Base-by-base conservation (phyloP, 2,113 vertebrate species). In the Melanostigma gelatinosum region DNA sequence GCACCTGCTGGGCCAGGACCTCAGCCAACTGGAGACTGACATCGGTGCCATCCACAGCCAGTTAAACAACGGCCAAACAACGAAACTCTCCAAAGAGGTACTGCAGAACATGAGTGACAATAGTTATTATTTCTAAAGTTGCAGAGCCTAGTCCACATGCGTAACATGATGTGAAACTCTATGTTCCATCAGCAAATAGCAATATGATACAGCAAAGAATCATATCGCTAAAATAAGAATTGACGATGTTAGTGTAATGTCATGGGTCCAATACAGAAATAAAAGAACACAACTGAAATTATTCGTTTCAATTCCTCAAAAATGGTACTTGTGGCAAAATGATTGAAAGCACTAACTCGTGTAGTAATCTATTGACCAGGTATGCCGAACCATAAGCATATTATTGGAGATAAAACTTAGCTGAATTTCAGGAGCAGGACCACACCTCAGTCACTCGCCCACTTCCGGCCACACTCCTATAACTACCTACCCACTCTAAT, bases 21-120 rank as follows among this genome's bases (percentile, higher is more conserved):
- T 96, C 18, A 58, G 73, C 55, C 34, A 87, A 29, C 88, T 96
- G 24, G 90, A 92, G 61, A 20, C 48, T 2, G 71, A 87, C 7
- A 69, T 93, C 22, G 50, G 29, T 5, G 20, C 13, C 34, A 4
- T 88, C 22, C 91, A 94, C 80, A 36, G 27, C 3, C 74, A 88
- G 67, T 29, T 50, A 3, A 82, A 86, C 44, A 90, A 62, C 18
- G 7, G 9, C 1, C 32, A 93, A 20, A 91, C 91, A 4, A 32
- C 62, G 29, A 85, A 80, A 13, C 85, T 95, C 7, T 71, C 76
- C 38, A 76, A 71, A 61, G 93, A 95, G 93, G 94, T 95, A 84
- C 42, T 3, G 18, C 20, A 46, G 0, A 18, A 48, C 44, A 34
- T 38, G 1, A 55, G 7, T 20, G 8, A 71, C n/a, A 10, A 8